Percentiles rank a stretch among this genome's conserved stretches.
Evolutionary conservation across 2,888 invertebrate species (phyloP).

Genomic region (Uloborus plumipes): DNA sequence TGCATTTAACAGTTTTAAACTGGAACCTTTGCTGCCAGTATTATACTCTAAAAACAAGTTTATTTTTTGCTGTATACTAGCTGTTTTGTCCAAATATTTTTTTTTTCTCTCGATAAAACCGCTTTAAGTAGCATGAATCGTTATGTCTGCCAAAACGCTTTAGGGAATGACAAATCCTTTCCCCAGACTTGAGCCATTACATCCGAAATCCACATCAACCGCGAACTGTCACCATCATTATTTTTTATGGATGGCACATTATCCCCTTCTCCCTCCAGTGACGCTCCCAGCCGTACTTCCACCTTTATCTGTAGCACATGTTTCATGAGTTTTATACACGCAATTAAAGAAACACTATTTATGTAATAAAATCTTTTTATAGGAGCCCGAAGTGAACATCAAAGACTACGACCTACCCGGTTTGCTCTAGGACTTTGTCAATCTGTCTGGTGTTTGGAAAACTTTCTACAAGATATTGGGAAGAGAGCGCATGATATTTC

Average conservation of each 20-base stretch:
- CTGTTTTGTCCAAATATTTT: no score
- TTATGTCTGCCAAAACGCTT: background rate
- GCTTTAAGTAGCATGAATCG: background rate
- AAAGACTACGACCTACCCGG: background rate
- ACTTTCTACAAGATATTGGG: no score
- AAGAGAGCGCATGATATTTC: no score
- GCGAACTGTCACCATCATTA: background rate
- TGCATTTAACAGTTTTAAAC: no score
- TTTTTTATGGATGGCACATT: slow-evolving; percentile 6
- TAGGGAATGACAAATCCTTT: background rate
- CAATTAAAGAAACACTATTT: background rate
- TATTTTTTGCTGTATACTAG: no score
- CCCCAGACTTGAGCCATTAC: background rate
- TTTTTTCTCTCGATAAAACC: no score
- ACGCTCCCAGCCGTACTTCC: background rate
- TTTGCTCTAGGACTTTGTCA: no score
- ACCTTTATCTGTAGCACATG: background rate
- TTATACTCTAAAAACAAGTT: no score
- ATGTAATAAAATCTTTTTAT: background rate
- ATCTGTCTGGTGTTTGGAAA: no score
- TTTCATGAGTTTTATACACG: slow-evolving; percentile 3
- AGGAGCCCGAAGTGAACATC: background rate
- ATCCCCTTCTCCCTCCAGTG: background rate
- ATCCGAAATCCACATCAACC: no score
- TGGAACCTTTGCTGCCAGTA: no score